Evolutionary conservation across 2,888 invertebrate species (phyloP).

Genomic region (Corythucha ciliata): DNA sequence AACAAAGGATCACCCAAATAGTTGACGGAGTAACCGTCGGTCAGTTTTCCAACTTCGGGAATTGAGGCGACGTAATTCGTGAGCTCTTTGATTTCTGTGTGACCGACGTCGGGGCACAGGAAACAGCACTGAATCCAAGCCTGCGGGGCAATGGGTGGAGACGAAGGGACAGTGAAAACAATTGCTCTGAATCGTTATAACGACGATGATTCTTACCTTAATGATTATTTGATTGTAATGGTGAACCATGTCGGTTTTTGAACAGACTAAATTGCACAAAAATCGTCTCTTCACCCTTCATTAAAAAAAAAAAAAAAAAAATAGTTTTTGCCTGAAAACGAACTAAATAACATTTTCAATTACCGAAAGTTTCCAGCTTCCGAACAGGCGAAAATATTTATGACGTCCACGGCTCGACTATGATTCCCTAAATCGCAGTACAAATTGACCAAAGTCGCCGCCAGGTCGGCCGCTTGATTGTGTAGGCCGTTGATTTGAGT

Average conservation of each 20-base stretch:
- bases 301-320: background rate
- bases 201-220: no score
- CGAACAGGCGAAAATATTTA: slow-evolving; percentile 32
- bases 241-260: background rate
- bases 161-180: no score
- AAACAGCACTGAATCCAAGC: slow-evolving; percentile 32
- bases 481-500: slow-evolving; percentile 29
- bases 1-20: slow-evolving; percentile 27
- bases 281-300: background rate
- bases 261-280: background rate
- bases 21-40: slow-evolving; percentile 2
- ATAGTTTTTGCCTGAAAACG: background rate
- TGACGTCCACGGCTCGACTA: slow-evolving; percentile 28
- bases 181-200: no score
- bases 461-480: slow-evolving; percentile 36
- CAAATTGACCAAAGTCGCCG: slow-evolving; percentile 34
- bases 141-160: slow-evolving; percentile 20
- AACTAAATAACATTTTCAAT: background rate
- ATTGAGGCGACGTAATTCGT: slow-evolving; percentile 24
- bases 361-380: slow-evolving; percentile 33
- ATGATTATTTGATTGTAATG: background rate
- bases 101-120: slow-evolving; percentile 21
- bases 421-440: slow-evolving; percentile 25
- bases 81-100: slow-evolving; percentile 28
- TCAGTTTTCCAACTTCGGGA: slow-evolving; percentile 24